Evolutionary conservation across 2,797 vertebrate genomes (phyloP), one percentile per base, ranked within the genome.

Genomic region (Spinus pinus): DNA sequence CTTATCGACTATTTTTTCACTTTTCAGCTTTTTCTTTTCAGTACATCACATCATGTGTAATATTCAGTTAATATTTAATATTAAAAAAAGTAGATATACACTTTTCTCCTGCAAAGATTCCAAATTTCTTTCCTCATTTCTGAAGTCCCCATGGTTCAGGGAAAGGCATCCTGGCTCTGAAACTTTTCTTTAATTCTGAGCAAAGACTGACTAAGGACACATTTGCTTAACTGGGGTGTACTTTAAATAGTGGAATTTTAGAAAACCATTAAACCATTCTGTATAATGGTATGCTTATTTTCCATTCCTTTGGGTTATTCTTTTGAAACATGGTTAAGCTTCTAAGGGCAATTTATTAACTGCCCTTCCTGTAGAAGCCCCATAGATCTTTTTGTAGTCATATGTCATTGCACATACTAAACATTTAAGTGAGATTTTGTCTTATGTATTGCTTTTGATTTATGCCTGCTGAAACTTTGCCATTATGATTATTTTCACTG

Each of bases 341-440:
- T 92, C n/a, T 56, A 77, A 75, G 22, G 51, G 24, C 70, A 92
- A 77, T 94, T 97, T 91, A 92, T 88, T 82, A 88, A 85, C 81
- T 86, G 66, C 79, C 77, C 66, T 86, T 92, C 70, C 71, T 87
- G 31, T 57, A 69, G 85, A 61, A 89, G 58, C 23, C 69, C 54
- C 4, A 10, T 66, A 72, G 72, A 71, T 91, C 65, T 90, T 88
- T 93, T 82, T 50, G 41, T 81, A 64, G 54, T 74, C 72, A 21
- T 30, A 35, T 73, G 58, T 69, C 80, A 41, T 72, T 44, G 41
- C 77, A 94, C 71, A 57, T 94, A 56, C 50, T 85, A 46, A 54
- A 93, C 22, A 31, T 92, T 73, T 79, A 77, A 64, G 61, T 95
- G 53, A 78, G 31, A 73, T 75, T 95, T 67, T 78, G 10, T 83